Conservation (phyloP, 2,797 vertebrate species). For the Gallirallus australis region DNA sequence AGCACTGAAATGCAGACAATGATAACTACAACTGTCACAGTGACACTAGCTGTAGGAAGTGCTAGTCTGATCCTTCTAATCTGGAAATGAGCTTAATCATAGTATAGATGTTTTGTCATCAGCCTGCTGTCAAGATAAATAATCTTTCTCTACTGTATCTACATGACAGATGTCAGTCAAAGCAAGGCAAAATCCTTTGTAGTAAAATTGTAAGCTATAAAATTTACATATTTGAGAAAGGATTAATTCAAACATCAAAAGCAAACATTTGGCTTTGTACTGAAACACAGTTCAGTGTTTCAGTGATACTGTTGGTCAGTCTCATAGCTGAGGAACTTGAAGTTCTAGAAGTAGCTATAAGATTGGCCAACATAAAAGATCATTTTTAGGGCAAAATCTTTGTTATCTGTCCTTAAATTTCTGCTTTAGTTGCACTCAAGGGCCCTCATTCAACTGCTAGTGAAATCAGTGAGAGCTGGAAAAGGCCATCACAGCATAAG, state of each 20-base stretch:
- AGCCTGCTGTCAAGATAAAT: slow-evolving; percentile 5
- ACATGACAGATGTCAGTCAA: slow-evolving; percentile 42
- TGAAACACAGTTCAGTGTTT: not conserved
- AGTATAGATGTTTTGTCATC: slow-evolving; percentile 26
- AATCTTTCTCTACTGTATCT: not conserved
- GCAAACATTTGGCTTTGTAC: not conserved
- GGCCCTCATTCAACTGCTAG: not conserved
- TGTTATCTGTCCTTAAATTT: not conserved
- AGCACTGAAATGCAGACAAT: not conserved
- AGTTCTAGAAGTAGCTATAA: not conserved
- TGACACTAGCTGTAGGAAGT: not conserved
- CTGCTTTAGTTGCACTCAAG: not conserved
- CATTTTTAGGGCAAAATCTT: not conserved
- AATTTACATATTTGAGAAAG: not conserved
- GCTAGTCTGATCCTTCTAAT: not conserved
- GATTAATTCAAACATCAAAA: not conserved
- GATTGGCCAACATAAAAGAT: not conserved
- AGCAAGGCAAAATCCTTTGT: slow-evolving; percentile 12
- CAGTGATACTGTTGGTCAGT: not conserved
- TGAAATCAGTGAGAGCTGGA: not conserved
- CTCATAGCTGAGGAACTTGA: not conserved
- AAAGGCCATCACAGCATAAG: not conserved
- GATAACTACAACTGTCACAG: not conserved
- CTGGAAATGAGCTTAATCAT: slow-evolving; percentile 43
- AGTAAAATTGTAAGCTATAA: not conserved